Base-by-base conservation (phyloP, 2,888 invertebrate genomes). In the Dermolepida albohirtum region DNA sequence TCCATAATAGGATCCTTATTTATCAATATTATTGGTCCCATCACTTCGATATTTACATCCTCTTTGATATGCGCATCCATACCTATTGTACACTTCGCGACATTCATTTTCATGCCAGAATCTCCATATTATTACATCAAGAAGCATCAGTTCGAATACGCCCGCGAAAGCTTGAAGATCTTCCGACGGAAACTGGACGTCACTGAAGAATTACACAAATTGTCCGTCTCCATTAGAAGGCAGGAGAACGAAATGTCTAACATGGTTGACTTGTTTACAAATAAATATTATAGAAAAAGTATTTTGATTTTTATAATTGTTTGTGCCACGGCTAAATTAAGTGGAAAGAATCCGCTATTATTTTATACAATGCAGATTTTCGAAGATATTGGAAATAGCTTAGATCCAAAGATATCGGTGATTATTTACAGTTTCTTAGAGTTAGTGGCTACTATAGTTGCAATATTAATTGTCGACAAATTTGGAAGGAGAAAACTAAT, bases 81-180 rank as follows among this genome's bases (percentile, higher is more conserved):
- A 65, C 88, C 90, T 6, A 78, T 89, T 29, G 76, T 87, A 50
- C 87, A 89, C 76, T 82, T 89, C 50, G 66, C 87, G 12, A 82
- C 86, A 8, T 88, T 90, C 78, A 80, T 87, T 40, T 87, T 87
- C 77, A 85, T 91, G 79, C 92, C 92, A n/a, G 92, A 92, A 83
- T 86, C 88, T 0, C 89, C 89, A 0, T 84, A 87, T 62, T 86
- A 82, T 71, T 78, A 83, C 68, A 79, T 85, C 41, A 82, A 84
- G 40, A 83, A 81, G 51, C 79, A 80, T 7, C 78, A 81, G 12
- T 83, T 84, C 66, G 76, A 80, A 0, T 84, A 84, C 14, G 89
- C 89, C 0, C 78, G 82, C 16, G 74, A 80, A 49, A 85, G 89
- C 12, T 83, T 92, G 67, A 83, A 84, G 72, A 86, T 85, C 78